Conservation (phyloP, 2,888 invertebrate species). For the Cataglyphis albicans region DNA sequence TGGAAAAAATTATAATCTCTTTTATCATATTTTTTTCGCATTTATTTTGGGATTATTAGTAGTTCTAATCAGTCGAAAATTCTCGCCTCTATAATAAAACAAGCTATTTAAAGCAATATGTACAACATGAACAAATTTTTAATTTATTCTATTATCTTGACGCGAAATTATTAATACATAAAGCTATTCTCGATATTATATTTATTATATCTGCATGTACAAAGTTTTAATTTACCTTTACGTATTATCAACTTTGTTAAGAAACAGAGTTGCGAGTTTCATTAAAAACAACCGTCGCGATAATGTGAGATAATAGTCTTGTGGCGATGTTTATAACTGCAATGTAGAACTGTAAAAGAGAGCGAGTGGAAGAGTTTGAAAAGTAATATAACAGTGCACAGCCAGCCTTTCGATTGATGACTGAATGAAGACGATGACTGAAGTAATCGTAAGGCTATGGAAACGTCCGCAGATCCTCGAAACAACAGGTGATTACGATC, state of each 20-base stretch:
- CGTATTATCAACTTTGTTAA: neutral
- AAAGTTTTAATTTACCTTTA: neutral
- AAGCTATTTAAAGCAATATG: neutral
- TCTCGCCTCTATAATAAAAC: neutral
- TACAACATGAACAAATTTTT: conserved; percentile 1
- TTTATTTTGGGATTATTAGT: neutral
- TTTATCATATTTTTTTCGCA: neutral
- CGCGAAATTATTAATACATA: neutral
- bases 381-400: conserved; percentile 32
- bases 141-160: conserved; percentile 1
- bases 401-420: conserved; percentile 41
- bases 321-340: conserved; percentile 2
- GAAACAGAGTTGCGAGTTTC: neutral
- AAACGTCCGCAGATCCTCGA: conserved; percentile 63
- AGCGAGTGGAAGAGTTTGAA: conserved; percentile 29
- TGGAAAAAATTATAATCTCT: neutral
- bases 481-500: conserved; percentile 69
- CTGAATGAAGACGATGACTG: conserved; percentile 61
- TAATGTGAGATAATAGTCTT: neutral
- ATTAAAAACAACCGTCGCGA: neutral
- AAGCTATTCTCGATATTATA: conserved; percentile 9
- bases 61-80: neutral
- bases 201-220: neutral
- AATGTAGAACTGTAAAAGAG: conserved; percentile 24
- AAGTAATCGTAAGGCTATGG: conserved; percentile 67